Conservation (phyloP, 2,113 vertebrate species). For the Pachycephala philippinensis region DNA sequence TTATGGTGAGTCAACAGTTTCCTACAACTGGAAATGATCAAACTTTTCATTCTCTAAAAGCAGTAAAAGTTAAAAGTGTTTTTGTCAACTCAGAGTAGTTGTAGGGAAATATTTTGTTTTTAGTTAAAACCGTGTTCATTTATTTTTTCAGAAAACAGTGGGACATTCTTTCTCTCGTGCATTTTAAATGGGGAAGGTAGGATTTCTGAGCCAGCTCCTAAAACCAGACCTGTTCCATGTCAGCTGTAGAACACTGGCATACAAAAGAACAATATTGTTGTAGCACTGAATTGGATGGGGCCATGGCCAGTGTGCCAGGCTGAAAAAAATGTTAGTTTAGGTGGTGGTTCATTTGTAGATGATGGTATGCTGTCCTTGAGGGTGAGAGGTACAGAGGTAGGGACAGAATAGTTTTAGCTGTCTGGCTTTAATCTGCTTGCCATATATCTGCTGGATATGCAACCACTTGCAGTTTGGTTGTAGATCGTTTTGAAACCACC, state of each 20-base stretch:
- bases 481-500: neutral
- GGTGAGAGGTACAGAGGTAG: neutral
- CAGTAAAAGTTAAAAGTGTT: neutral
- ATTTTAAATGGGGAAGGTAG: neutral
- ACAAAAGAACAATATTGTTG: neutral
- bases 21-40: neutral
- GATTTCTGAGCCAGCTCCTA: neutral
- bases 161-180: neutral
- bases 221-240: neutral
- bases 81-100: neutral
- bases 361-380: neutral
- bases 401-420: neutral
- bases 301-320: neutral
- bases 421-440: neutral
- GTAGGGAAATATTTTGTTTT: neutral
- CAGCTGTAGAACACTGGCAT: neutral
- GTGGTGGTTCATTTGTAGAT: neutral
- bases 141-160: neutral
- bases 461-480: neutral
- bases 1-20: conserved; percentile 22
- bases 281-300: neutral
- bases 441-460: neutral
- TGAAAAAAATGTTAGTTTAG: neutral
- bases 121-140: neutral
- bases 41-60: neutral